These are phyloP conservation scores for Homarus gammarus DNA, from an alignment of 2,888 invertebrate species.

Conservation along the genomic window DNA sequence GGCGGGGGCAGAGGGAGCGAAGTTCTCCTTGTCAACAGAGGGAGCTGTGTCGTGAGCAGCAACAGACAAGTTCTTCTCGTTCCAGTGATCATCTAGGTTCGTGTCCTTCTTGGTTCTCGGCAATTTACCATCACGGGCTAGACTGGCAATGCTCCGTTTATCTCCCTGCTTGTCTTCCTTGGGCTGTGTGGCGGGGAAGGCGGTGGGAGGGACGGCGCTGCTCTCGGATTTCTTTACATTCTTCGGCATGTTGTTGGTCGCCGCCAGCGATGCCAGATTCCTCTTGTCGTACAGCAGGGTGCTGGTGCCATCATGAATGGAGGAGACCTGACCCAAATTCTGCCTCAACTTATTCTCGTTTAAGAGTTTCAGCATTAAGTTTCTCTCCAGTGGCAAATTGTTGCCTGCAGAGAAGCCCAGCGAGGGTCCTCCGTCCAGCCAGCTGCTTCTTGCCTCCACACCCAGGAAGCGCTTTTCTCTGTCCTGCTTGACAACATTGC, in stretches of 20 bases:
- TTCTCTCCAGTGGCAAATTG: slow-evolving; percentile 10
- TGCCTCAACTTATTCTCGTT: slow-evolving; percentile 7
- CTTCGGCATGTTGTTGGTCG: not conserved
- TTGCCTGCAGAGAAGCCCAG: slow-evolving; percentile 21
- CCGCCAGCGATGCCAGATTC: slow-evolving; percentile 8
- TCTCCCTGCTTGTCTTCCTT: slow-evolving; percentile 12
- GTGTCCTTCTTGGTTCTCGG: slow-evolving; percentile 1
- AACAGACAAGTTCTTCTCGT: not conserved
- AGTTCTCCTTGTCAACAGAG: not conserved
- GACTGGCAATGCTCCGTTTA: slow-evolving; percentile 26
- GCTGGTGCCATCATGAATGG: not conserved
- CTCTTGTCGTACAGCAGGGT: not conserved
- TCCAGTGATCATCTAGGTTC: not conserved
- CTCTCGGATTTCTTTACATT: not conserved
- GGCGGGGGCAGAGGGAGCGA: not conserved
- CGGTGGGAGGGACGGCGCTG: no score
- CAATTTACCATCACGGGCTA: slow-evolving; percentile 22
- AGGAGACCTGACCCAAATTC: not conserved
- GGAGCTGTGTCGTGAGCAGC: not conserved
- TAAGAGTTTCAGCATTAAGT: slow-evolving; percentile 34
- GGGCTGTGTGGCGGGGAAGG: not conserved
- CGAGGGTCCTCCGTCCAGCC: not conserved
- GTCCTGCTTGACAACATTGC: not conserved
- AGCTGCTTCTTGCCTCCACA: slow-evolving; percentile 11
- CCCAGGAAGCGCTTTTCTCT: slow-evolving; percentile 32